Percentiles rank a stretch among this genome's conserved stretches.
These are phyloP conservation scores for Plebejus argus DNA, from an alignment of 2,888 invertebrate species.

Conservation along the genomic window DNA sequence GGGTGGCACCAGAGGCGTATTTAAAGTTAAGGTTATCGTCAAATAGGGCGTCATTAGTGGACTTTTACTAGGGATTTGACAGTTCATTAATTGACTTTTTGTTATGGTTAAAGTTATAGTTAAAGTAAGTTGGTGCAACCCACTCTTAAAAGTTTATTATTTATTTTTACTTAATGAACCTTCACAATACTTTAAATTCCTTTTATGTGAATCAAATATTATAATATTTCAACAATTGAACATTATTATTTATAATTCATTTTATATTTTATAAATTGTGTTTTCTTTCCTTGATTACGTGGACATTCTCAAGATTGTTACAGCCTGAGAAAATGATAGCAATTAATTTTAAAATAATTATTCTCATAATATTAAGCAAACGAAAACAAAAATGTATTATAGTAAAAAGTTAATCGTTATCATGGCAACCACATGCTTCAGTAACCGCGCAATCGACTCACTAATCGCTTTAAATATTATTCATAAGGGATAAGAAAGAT, in stretches of 20 bases:
- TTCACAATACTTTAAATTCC: neutral
- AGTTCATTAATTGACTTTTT: too few relatives aligned
- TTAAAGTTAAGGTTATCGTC: too few relatives aligned
- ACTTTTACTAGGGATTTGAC: too few relatives aligned
- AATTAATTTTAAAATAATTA: neutral
- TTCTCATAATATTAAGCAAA: neutral
- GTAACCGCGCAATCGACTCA: neutral
- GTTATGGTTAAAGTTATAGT: too few relatives aligned
- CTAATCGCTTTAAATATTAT: slow-evolving; percentile 9
- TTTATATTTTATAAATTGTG: neutral
- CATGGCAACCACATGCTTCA: neutral
- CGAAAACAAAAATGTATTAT: neutral
- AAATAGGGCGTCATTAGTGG: too few relatives aligned
- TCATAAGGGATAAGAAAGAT: neutral
- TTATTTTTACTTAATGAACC: too few relatives aligned
- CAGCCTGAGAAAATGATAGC: neutral
- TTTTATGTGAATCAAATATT: too few relatives aligned
- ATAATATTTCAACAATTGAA: too few relatives aligned
- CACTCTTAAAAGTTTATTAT: too few relatives aligned
- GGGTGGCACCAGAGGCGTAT: too few relatives aligned
- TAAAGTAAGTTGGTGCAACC: too few relatives aligned
- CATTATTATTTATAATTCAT: too few relatives aligned
- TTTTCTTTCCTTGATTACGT: neutral
- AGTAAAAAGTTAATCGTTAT: neutral
- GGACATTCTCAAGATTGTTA: neutral